These are phyloP conservation scores for Hemithea aestivaria DNA, from an alignment of 2,888 invertebrate species.

Conservation along the genomic window DNA sequence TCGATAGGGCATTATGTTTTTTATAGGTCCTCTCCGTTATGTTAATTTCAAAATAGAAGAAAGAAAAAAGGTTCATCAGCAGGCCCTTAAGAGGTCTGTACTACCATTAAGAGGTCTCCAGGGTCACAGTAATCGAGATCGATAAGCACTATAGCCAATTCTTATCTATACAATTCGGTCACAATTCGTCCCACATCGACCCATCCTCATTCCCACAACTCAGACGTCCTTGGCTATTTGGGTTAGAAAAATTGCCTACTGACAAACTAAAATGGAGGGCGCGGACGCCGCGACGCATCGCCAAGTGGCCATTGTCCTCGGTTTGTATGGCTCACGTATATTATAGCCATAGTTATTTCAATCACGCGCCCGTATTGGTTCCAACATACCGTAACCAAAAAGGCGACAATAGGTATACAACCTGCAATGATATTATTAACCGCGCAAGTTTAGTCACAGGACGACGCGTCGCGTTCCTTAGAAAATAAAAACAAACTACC, in stretches of 20 bases:
- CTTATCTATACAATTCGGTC: neutral
- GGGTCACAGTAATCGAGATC: no score
- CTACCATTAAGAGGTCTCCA: no score
- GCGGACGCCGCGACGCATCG: constrained; percentile 46
- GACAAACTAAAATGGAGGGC: constrained; percentile 52
- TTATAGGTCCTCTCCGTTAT: no score
- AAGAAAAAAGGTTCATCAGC: no score
- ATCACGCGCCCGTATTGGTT: constrained; percentile 71
- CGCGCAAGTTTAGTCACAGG: constrained; percentile 53
- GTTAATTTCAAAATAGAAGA: no score
- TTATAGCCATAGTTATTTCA: constrained; percentile 42
- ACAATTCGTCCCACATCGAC: constrained; percentile 4
- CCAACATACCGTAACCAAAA: constrained; percentile 75
- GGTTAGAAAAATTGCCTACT: constrained; percentile 67
- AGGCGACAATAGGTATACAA: constrained; percentile 58
- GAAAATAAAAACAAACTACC: constrained; percentile 27
- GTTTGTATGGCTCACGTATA: constrained; percentile 42
- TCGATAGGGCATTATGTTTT: no score
- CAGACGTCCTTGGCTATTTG: constrained; percentile 68
- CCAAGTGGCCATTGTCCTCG: constrained; percentile 61
- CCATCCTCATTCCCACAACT: constrained; percentile 42
- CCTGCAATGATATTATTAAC: constrained; percentile 56
- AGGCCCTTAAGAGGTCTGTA: no score
- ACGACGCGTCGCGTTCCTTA: constrained; percentile 46
- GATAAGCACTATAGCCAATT: no score